Conservation (phyloP, 2,113 vertebrate species). For the Polypterus bichir region DNA sequence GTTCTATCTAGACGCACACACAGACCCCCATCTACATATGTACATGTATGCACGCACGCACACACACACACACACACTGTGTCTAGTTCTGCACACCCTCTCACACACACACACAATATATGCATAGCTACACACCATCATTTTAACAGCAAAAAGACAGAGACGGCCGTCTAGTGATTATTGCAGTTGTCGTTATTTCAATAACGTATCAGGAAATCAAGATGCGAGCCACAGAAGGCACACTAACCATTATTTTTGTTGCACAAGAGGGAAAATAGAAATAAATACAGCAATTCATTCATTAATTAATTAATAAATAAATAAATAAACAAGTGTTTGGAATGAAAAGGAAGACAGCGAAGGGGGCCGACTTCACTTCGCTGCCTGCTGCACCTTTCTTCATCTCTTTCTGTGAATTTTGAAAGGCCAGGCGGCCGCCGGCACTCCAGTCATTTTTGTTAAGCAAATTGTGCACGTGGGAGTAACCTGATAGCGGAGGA, state of each 20-base stretch:
- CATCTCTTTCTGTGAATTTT: too few relatives aligned
- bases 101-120: slow-evolving; percentile 68
- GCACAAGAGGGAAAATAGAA: slow-evolving; percentile 13
- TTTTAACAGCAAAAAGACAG: slow-evolving; percentile 47
- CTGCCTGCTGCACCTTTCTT: too few relatives aligned
- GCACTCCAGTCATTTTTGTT: too few relatives aligned
- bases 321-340: too few relatives aligned
- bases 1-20: slow-evolving; percentile 8
- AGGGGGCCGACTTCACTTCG: too few relatives aligned
- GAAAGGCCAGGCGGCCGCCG: too few relatives aligned
- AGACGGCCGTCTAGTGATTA: slow-evolving; percentile 48
- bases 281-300: neutral
- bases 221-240: slow-evolving; percentile 67
- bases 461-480: slow-evolving; percentile 4
- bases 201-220: slow-evolving; percentile 57
- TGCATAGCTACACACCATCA: slow-evolving; percentile 67
- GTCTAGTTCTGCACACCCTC: slow-evolving; percentile 58
- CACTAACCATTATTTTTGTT: slow-evolving; percentile 62
- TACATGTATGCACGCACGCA: slow-evolving; percentile 10
- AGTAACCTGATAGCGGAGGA: slow-evolving; percentile 1
- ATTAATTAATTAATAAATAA: too few relatives aligned
- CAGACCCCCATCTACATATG: slow-evolving; percentile 61
- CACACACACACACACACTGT: slow-evolving; percentile 75
- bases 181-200: slow-evolving; percentile 59
- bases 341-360: too few relatives aligned